Evolutionary conservation across 2,888 invertebrate species (phyloP).

Genomic region (Therioaphis trifolii): DNA sequence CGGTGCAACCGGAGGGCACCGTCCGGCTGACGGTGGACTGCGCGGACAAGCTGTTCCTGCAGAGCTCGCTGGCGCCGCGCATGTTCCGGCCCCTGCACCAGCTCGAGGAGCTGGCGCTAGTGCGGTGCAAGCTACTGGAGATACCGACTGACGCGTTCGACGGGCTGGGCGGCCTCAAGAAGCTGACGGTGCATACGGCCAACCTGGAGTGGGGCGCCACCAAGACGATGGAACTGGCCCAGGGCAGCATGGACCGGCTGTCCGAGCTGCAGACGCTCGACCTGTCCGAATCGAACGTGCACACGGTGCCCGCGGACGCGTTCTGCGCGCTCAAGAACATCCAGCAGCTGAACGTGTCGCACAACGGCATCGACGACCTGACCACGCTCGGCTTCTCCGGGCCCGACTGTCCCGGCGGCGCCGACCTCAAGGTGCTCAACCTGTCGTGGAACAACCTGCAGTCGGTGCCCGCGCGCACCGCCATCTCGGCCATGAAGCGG

Average conservation of each 20-base stretch:
- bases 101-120: slow-evolving; percentile 80
- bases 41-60: slow-evolving; percentile 80
- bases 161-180: slow-evolving; percentile 82
- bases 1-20: slow-evolving; percentile 77
- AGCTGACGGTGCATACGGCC: slow-evolving; percentile 81
- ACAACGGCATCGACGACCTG: slow-evolving; percentile 83
- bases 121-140: slow-evolving; percentile 82
- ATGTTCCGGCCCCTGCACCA: slow-evolving; percentile 80
- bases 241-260: slow-evolving; percentile 80
- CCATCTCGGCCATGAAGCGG: slow-evolving; percentile 80
- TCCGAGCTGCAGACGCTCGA: slow-evolving; percentile 83
- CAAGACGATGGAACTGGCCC: slow-evolving; percentile 78
- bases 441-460: slow-evolving; percentile 84
- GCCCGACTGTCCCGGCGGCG: slow-evolving; percentile 74
- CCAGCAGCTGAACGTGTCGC: slow-evolving; percentile 85
- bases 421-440: slow-evolving; percentile 81
- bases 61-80: slow-evolving; percentile 80
- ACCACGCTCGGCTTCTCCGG: slow-evolving; percentile 82
- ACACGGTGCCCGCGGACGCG: slow-evolving; percentile 81
- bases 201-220: slow-evolving; percentile 83
- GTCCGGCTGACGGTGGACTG: slow-evolving; percentile 81
- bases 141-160: slow-evolving; percentile 83
- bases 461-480: slow-evolving; percentile 76
- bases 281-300: slow-evolving; percentile 85
- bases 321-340: slow-evolving; percentile 84